phyloP scores from a whole-genome alignment of 2,888 invertebrate genomes.

The Caenorhabditis angaria region DNA sequence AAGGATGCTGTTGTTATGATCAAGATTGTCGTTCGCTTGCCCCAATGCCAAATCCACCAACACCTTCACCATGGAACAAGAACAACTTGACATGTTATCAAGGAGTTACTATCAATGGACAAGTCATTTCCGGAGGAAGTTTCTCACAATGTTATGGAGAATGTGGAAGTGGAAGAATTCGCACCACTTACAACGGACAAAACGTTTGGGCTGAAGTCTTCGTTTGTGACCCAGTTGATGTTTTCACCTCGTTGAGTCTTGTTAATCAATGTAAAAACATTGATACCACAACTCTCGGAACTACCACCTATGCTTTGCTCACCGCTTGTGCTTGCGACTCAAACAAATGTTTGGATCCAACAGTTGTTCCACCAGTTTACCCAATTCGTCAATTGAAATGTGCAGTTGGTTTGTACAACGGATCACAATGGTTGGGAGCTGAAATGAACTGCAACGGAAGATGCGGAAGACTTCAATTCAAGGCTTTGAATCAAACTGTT shows the following conservation, averaged over 20 bases:
- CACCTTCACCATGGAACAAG: conserved; percentile 36
- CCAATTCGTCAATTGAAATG: conserved; percentile 43
- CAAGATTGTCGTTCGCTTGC: conserved; percentile 23
- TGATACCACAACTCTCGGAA: conserved; percentile 31
- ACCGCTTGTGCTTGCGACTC: conserved; percentile 49
- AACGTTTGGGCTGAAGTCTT: conserved; percentile 48
- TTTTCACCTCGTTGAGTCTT: conserved; percentile 44
- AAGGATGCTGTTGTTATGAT: conserved; percentile 13
- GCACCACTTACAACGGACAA: conserved; percentile 26
- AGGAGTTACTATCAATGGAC: conserved; percentile 44
- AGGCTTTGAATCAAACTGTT: conserved; percentile 29
- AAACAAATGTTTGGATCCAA: conserved; percentile 52
- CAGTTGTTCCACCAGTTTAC: conserved; percentile 36
- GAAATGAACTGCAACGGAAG: conserved; percentile 51
- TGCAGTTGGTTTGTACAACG: conserved; percentile 42
- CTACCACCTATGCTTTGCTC: conserved; percentile 35
- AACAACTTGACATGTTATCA: conserved; percentile 45
- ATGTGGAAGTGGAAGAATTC: conserved; percentile 46
- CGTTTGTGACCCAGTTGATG: conserved; percentile 50
- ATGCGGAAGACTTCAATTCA: conserved; percentile 47
- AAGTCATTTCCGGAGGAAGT: conserved; percentile 10
- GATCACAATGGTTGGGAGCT: conserved; percentile 45
- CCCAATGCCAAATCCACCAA: conserved; percentile 27
- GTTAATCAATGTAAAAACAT: conserved; percentile 47
- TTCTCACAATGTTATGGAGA: conserved; percentile 45